These are phyloP conservation scores for Coregonus sp. DNA, from an alignment of 2,797 vertebrate genomes.

Conservation along the genomic window DNA sequence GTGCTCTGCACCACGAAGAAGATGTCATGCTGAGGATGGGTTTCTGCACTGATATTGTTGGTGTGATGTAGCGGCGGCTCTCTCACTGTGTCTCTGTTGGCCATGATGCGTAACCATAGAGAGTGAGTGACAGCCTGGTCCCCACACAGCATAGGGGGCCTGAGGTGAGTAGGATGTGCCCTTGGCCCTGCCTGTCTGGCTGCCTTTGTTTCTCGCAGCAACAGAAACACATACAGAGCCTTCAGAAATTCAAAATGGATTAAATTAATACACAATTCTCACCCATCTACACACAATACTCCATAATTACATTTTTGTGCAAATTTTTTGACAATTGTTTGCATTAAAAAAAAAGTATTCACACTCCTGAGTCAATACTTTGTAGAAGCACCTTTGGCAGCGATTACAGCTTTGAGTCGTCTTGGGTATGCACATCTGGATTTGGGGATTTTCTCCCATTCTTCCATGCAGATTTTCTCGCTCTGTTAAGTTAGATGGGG, in stretches of 20 bases:
- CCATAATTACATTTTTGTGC: no score
- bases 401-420: no score
- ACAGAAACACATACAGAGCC: slow-evolving; percentile 27
- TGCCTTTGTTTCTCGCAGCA: slow-evolving; percentile 55
- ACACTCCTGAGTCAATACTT: no score
- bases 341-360: no score
- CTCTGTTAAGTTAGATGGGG: no score
- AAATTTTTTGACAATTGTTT: no score
- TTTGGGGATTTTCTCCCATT: no score
- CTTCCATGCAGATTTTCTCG: no score
- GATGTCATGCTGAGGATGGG: slow-evolving; percentile 73
- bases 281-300: no score
- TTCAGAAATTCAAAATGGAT: not conserved
- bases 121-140: slow-evolving; percentile 74
- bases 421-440: no score
- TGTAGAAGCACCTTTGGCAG: no score
- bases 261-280: not conserved
- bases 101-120: slow-evolving; percentile 72
- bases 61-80: slow-evolving; percentile 64
- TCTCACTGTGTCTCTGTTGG: slow-evolving; percentile 75
- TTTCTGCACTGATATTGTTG: slow-evolving; percentile 73
- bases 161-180: slow-evolving; percentile 76
- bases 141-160: slow-evolving; percentile 65
- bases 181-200: slow-evolving; percentile 64
- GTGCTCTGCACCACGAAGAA: slow-evolving; percentile 60